Evolutionary conservation across 2,113 vertebrate genomes (phyloP).

Genomic region (Ceuthmochares aereus): DNA sequence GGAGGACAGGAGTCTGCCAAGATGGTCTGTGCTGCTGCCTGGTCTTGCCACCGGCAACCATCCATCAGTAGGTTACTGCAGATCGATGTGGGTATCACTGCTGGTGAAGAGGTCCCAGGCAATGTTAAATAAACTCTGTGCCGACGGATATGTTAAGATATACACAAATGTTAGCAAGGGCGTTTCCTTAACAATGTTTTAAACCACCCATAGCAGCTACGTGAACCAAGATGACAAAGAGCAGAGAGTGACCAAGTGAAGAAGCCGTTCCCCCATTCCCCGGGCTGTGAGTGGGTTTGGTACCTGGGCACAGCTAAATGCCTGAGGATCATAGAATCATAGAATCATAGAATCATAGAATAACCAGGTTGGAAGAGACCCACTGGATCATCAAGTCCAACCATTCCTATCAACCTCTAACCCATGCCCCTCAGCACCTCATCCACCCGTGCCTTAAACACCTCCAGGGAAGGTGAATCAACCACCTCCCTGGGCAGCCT

Average conservation of each 20-base stretch:
- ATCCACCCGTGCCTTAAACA: too few relatives aligned
- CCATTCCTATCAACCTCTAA: too few relatives aligned
- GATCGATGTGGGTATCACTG: neutral
- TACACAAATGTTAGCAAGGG: neutral
- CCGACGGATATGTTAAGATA: neutral
- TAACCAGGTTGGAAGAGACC: too few relatives aligned
- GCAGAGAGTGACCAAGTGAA: neutral
- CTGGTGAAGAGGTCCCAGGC: neutral
- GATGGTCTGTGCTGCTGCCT: neutral
- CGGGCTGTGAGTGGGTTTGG: neutral
- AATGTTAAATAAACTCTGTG: neutral
- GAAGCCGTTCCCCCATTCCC: neutral
- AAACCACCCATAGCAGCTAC: neutral
- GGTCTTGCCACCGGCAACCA: neutral
- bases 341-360: too few relatives aligned
- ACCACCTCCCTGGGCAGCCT: too few relatives aligned
- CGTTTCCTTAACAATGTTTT: neutral
- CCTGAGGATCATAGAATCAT: too few relatives aligned
- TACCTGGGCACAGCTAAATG: neutral
- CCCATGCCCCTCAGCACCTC: too few relatives aligned
- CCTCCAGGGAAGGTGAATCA: too few relatives aligned
- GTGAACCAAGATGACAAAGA: neutral
- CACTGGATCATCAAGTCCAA: too few relatives aligned
- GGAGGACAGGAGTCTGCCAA: neutral
- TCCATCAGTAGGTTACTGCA: neutral